A percentile compares a stretch with the other conserved stretches of the same genome.
phyloP scores from a whole-genome alignment of 2,888 invertebrate species.

The Margaritifera margaritifera region DNA sequence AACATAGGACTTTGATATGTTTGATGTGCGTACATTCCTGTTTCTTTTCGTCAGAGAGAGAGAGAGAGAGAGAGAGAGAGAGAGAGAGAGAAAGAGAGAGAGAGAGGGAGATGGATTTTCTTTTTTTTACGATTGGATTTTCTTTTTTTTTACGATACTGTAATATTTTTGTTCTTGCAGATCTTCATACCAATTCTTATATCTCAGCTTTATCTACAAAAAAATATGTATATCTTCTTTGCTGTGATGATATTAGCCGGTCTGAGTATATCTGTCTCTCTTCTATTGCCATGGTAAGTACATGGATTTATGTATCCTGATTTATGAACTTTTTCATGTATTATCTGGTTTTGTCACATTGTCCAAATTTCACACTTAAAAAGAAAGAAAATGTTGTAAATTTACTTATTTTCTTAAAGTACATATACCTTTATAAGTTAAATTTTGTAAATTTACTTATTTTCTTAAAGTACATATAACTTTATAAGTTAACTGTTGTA shows the following conservation, averaged over 20 bases:
- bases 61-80: not conserved
- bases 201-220: conserved; percentile 49
- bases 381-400: too few species aligned
- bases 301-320: not conserved
- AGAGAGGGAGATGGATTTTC: too few species aligned
- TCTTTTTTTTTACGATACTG: not conserved
- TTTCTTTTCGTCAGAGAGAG: not conserved
- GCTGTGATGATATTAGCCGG: conserved; percentile 55
- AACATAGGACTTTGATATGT: too few species aligned
- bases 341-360: not conserved
- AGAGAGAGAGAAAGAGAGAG: too few species aligned
- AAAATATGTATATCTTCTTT: conserved; percentile 39
- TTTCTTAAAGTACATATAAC: not conserved
- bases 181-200: conserved; percentile 51
- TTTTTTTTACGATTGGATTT: too few species aligned
- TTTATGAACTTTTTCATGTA: not conserved
- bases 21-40: not conserved
- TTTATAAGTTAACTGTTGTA: too few species aligned
- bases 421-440: too few species aligned
- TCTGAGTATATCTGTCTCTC: conserved; percentile 54
- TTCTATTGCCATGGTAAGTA: conserved; percentile 66
- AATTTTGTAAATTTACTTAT: too few species aligned
- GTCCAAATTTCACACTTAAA: not conserved
- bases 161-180: conserved; percentile 41
- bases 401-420: not conserved